Base-by-base conservation (phyloP, 92 coral and sea anemone genomes). In the Heteractis magnifica region DNA sequence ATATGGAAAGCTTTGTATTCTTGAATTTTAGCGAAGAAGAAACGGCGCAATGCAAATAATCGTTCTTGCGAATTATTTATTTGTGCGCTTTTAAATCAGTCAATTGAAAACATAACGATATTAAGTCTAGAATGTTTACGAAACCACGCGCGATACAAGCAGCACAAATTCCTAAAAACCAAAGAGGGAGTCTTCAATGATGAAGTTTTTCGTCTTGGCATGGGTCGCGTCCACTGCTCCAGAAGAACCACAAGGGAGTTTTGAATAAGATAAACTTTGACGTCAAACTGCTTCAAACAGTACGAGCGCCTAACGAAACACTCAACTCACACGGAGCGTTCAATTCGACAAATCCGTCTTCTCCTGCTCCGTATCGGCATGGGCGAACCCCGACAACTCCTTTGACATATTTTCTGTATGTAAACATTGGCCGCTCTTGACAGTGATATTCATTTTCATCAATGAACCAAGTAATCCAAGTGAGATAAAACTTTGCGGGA, bases 391-490 rank as follows among this genome's bases (percentile, higher is more conserved):
- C 73, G 49, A 21, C 73, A 7, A 65, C 23, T 7, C 73, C 6
- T 68, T 68, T 20, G 73, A 7, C 49, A 21, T 23, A 20, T 68
- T 10, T 20, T 68, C 73, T 23, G 8, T 68, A 23, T 68, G 73
- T 68, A 68, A 68, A 68, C 73, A 68, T 21, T 68, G 49, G 14
- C 6, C 23, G 49, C 10, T 68, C 73, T 68, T 68, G 73, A 68
- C 73, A 68, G 73, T 48, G 73, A 68, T 68, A 68, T 68, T 68
- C 73, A 68, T 68, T 68, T 23, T 68, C 73, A 68, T 68, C 73
- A 68, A 68, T 68, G 73, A 23, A 68, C 44, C 23, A 41, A 68
- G 73, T 68, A 68, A 68, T 68, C 73, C 23, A 15, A 68, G 73
- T 26, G 49, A 68, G 73, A 68, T 68, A 68, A 68, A 68, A 26